Conservation (phyloP, 1,140 invertebrate species). For the Euwallacea similis region DNA sequence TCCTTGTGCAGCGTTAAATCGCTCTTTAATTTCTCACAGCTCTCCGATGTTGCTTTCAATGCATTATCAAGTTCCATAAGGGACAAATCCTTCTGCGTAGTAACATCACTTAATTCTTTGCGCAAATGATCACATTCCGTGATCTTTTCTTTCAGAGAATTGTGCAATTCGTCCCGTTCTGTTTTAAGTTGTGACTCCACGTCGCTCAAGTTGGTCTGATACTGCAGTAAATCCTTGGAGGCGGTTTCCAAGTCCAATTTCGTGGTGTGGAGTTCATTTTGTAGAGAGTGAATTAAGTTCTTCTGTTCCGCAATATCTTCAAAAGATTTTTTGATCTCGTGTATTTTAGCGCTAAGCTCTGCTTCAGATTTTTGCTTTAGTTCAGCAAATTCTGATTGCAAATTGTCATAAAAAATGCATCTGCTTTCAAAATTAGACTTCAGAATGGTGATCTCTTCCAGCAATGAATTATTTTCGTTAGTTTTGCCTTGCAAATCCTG, state of each 20-base stretch:
- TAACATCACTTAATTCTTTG: conserved; percentile 47
- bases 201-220: conserved; percentile 40
- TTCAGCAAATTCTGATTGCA: conserved; percentile 16
- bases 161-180: conserved; percentile 42
- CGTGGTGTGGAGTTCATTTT: conserved; percentile 40
- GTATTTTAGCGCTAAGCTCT: conserved; percentile 6
- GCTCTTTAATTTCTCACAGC: conserved; percentile 18
- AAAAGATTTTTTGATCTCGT: neutral
- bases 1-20: conserved; percentile 21
- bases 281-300: conserved; percentile 37
- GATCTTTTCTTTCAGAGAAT: conserved; percentile 54
- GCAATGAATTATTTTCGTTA: neutral
- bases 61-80: conserved; percentile 19
- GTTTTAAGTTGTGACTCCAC: conserved; percentile 40
- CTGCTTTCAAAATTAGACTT: conserved; percentile 17
- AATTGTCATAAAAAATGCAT: neutral
- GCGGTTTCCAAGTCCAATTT: conserved; percentile 57
- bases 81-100: conserved; percentile 20
- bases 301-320: conserved; percentile 17
- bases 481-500: conserved; percentile 18
- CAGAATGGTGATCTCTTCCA: conserved; percentile 2
- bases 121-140: conserved; percentile 57
- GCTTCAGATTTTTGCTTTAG: conserved; percentile 15
- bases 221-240: conserved; percentile 39
- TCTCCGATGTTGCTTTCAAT: conserved; percentile 19